A percentile compares a stretch with the other conserved stretches of the same genome.
These are phyloP conservation scores for Strigamia crassipes DNA, from an alignment of 2,888 invertebrate species.

Conservation along the genomic window DNA sequence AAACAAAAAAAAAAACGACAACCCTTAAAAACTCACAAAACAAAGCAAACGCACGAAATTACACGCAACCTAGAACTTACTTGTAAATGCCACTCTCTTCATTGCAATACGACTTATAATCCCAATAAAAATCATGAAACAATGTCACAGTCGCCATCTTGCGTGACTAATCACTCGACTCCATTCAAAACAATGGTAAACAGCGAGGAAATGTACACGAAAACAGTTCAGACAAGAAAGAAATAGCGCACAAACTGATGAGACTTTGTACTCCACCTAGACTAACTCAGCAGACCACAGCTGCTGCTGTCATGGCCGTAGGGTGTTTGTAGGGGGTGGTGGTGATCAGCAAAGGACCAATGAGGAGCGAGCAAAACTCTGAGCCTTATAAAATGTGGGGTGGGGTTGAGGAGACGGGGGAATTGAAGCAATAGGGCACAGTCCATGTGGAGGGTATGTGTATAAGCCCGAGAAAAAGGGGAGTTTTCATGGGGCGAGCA, in stretches of 20 bases:
- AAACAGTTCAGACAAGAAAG: not conserved
- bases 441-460: not conserved
- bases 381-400: slow-evolving; percentile 36
- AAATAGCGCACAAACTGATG: slow-evolving; percentile 11
- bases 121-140: slow-evolving; percentile 40
- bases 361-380: not conserved
- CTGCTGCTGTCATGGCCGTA: slow-evolving; percentile 37
- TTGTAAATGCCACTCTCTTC: slow-evolving; percentile 27
- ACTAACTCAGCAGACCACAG: slow-evolving; percentile 39
- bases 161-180: not conserved
- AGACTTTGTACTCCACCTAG: slow-evolving; percentile 38
- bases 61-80: not conserved
- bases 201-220: not conserved
- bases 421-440: slow-evolving; percentile 32
- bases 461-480: not conserved
- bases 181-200: not conserved
- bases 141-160: slow-evolving; percentile 33
- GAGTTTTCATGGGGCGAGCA: not conserved
- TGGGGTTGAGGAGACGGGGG: slow-evolving; percentile 32
- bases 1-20: too few relatives aligned
- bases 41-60: not conserved
- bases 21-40: not conserved
- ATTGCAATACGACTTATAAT: slow-evolving; percentile 19
- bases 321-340: slow-evolving; percentile 40
- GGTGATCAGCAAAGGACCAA: not conserved